Evolutionary conservation across 2,888 invertebrate species (phyloP).

Genomic region (Chirona hameri): DNA sequence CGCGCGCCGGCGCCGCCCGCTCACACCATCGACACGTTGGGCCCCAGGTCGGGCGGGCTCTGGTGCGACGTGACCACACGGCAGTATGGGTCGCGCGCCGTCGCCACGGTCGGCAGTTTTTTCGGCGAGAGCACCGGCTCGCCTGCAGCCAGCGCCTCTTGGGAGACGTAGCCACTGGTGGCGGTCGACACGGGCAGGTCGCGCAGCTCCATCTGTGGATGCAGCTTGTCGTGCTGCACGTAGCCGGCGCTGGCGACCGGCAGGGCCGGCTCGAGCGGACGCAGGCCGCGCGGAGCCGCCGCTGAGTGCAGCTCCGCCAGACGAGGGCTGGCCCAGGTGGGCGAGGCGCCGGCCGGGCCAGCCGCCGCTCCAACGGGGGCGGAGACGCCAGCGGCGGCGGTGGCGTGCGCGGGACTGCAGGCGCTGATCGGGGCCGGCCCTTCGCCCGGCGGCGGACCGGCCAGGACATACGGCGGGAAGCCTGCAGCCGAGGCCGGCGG

Average conservation of each 20-base stretch:
- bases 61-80: slow-evolving; percentile 13
- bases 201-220: neutral
- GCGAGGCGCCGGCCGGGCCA: neutral
- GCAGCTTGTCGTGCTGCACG: neutral
- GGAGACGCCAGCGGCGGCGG: neutral
- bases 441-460: slow-evolving; percentile 1
- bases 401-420: neutral
- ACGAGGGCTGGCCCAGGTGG: neutral
- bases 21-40: slow-evolving; percentile 26
- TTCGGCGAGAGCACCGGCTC: slow-evolving; percentile 13
- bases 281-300: neutral
- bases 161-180: slow-evolving; percentile 1
- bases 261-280: neutral
- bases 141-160: neutral
- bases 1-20: slow-evolving; percentile 1
- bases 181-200: neutral
- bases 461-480: slow-evolving; percentile 26
- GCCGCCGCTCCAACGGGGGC: too few species aligned
- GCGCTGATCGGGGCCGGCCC: neutral
- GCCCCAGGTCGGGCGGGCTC: slow-evolving; percentile 22
- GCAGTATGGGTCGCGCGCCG: slow-evolving; percentile 2
- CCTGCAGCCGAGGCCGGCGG: neutral
- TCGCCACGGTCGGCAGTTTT: slow-evolving; percentile 10
- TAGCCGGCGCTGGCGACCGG: neutral
- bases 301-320: neutral